phyloP scores from a whole-genome alignment of 2,797 vertebrate species.

The Rhodeus uyekii region DNA sequence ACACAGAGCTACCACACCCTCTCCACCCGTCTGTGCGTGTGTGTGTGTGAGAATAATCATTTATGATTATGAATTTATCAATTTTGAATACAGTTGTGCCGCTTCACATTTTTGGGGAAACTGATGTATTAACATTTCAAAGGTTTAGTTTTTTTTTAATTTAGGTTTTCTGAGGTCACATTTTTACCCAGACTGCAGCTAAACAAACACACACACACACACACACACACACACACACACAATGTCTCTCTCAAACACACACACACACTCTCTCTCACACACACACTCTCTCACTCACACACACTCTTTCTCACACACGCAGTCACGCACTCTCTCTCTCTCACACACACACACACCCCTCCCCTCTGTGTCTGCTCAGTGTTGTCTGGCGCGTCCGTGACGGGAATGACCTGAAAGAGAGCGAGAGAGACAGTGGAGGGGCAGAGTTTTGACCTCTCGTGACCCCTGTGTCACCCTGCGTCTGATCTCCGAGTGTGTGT shows the following conservation, averaged over 20 bases:
- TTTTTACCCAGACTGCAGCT: constrained; percentile 30
- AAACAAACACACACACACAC: constrained; percentile 19
- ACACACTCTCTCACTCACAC: not conserved
- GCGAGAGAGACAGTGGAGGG: constrained; percentile 35
- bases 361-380: constrained; percentile 51
- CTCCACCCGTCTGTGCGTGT: not conserved
- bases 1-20: not conserved
- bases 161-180: not conserved
- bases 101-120: too few species aligned
- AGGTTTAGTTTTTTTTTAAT: too few species aligned
- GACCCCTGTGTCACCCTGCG: constrained; percentile 6
- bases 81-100: too few species aligned
- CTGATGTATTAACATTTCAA: not conserved
- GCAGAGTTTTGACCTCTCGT: constrained; percentile 8
- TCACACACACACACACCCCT: not conserved
- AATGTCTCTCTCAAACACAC: not conserved
- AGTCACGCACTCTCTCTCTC: not conserved
- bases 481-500: constrained; percentile 6
- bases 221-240: constrained; percentile 16
- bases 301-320: constrained; percentile 16
- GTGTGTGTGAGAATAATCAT: not conserved
- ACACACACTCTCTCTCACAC: not conserved
- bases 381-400: constrained; percentile 57
- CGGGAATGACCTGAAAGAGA: constrained; percentile 35
- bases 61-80: not conserved